phyloP scores from a whole-genome alignment of 2,888 invertebrate genomes.

The Agrotis clavis region DNA sequence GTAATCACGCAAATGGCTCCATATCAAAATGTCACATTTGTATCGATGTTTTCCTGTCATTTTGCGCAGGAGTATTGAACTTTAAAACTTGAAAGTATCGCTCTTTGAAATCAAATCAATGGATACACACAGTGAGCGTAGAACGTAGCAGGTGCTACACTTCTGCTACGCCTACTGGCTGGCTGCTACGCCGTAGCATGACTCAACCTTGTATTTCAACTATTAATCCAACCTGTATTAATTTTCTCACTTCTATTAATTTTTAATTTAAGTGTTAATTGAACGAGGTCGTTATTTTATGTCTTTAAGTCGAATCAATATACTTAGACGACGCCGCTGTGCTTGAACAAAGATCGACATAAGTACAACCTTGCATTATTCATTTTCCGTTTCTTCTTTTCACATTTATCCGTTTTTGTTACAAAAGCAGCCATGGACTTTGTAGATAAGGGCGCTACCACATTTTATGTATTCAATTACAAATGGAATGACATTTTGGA shows the following conservation, averaged over 20 bases:
- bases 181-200: conserved; percentile 46
- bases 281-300: not conserved
- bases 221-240: not conserved
- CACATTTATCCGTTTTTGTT: conserved; percentile 51
- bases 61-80: conserved; percentile 77
- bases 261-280: not conserved
- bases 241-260: too few relatives aligned
- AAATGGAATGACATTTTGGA: conserved; percentile 67
- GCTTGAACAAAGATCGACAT: conserved; percentile 31
- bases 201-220: not conserved
- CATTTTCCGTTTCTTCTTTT: conserved; percentile 27
- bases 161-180: conserved; percentile 26
- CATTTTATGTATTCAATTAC: conserved; percentile 68
- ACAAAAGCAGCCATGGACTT: conserved; percentile 46
- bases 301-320: conserved; percentile 10
- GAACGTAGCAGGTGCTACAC: conserved; percentile 23
- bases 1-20: conserved; percentile 91
- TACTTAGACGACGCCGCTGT: not conserved
- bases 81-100: conserved; percentile 51
- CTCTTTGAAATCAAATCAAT: conserved; percentile 10
- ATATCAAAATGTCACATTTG: conserved; percentile 89
- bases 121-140: not conserved
- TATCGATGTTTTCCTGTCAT: conserved; percentile 85
- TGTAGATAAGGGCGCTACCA: conserved; percentile 63
- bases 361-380: conserved; percentile 29